Percentiles rank a stretch among this genome's conserved stretches.
Evolutionary conservation across 2,888 invertebrate species (phyloP).

Genomic region (Lochmaea crataegi): DNA sequence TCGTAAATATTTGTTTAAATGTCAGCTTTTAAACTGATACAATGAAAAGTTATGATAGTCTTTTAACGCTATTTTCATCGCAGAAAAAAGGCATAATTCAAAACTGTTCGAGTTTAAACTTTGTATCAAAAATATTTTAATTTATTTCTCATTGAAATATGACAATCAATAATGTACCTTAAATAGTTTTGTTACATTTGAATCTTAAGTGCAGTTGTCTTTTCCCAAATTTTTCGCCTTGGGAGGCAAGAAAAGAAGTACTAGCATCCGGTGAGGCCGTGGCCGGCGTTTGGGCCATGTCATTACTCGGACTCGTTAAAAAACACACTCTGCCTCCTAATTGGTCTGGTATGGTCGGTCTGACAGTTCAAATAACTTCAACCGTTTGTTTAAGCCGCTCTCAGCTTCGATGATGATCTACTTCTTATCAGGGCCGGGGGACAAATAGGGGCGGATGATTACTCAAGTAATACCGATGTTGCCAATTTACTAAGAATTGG

Average conservation of each 20-base stretch:
- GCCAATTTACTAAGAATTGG: conserved; percentile 1
- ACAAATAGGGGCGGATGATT: background rate
- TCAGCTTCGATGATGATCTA: conserved; percentile 18
- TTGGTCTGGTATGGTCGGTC: conserved; percentile 58
- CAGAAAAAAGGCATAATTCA: too few species aligned
- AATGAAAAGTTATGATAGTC: too few species aligned
- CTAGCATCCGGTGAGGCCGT: conserved; percentile 60
- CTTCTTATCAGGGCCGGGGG: conserved; percentile 16
- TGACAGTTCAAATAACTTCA: conserved; percentile 55
- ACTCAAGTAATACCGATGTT: background rate
- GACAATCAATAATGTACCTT: too few species aligned
- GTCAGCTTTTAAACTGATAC: too few species aligned
- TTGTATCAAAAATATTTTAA: too few species aligned
- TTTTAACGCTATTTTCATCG: too few species aligned
- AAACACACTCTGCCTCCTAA: conserved; percentile 61
- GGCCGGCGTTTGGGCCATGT: conserved; percentile 52
- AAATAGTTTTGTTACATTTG: too few species aligned
- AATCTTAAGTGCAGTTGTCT: conserved; percentile 19
- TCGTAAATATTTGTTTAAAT: too few species aligned
- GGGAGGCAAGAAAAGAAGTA: conserved; percentile 52
- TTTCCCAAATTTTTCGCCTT: conserved; percentile 51
- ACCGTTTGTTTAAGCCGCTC: conserved; percentile 55
- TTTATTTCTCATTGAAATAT: too few species aligned
- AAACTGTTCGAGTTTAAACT: too few species aligned
- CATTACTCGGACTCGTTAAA: conserved; percentile 62